Evolutionary conservation across 2,888 invertebrate genomes (phyloP).

Genomic region (Julus scanicus): DNA sequence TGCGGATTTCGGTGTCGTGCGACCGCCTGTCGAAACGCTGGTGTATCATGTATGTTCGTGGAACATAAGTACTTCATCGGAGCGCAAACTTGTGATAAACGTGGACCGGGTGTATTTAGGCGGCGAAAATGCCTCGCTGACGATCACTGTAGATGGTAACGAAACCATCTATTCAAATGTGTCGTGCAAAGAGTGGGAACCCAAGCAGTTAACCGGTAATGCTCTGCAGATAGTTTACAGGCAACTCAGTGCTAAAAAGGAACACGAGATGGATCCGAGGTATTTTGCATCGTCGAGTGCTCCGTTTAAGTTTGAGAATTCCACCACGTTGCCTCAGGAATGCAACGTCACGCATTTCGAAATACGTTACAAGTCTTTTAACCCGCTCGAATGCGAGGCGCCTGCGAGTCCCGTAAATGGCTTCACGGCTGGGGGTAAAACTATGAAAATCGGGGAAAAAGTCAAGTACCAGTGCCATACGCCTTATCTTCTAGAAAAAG

Average conservation of each 20-base stretch:
- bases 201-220: neutral
- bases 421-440: conserved; percentile 50
- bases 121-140: neutral
- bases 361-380: conserved; percentile 52
- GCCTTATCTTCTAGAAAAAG: conserved; percentile 52
- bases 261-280: neutral
- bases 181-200: neutral
- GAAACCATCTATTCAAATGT: neutral
- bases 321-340: neutral
- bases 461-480: conserved; percentile 49
- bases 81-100: conserved; percentile 9
- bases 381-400: conserved; percentile 44
- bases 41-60: neutral
- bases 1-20: neutral
- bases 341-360: neutral
- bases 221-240: neutral
- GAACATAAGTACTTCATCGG: neutral
- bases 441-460: neutral
- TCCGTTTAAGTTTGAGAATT: neutral
- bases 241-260: neutral
- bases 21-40: neutral
- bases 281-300: neutral
- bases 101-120: neutral
- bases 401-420: conserved; percentile 28
- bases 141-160: neutral